phyloP scores from a whole-genome alignment of 2,888 invertebrate species.

The Monochamus alternatus region DNA sequence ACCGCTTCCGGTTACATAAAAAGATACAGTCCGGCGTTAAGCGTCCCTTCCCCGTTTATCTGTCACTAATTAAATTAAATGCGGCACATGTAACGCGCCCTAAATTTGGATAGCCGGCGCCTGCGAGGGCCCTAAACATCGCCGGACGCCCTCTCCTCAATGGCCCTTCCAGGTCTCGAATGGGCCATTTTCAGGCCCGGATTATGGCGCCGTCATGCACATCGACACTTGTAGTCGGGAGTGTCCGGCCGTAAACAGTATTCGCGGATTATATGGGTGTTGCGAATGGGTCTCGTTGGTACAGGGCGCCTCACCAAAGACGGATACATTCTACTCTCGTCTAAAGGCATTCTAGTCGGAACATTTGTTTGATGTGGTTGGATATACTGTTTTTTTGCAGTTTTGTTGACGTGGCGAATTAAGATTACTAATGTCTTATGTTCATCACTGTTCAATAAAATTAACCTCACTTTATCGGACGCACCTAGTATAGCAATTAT shows the following conservation, averaged over 20 bases:
- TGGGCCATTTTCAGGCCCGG: conserved; percentile 28
- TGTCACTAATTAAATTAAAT: conserved; percentile 28
- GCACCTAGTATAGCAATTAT: too few species aligned
- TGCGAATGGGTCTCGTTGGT: neutral
- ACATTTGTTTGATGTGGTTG: too few species aligned
- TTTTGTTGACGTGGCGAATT: too few species aligned
- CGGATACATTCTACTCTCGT: neutral
- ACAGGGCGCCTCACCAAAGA: neutral
- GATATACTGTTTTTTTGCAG: too few species aligned
- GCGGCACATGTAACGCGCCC: conserved; percentile 19
- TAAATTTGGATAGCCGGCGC: conserved; percentile 21
- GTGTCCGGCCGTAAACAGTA: conserved; percentile 5
- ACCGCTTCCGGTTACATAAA: conserved; percentile 9
- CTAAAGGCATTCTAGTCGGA: too few species aligned
- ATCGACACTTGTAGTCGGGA: conserved; percentile 33
- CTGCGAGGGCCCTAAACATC: conserved; percentile 20
- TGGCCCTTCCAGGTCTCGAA: conserved; percentile 25
- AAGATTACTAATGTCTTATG: too few species aligned
- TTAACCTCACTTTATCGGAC: too few species aligned
- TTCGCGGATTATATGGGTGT: neutral
- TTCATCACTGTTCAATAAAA: too few species aligned
- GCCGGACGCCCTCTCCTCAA: neutral
- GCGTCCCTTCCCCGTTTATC: conserved; percentile 15
- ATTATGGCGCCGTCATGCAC: conserved; percentile 26
- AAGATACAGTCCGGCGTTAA: neutral